Evolutionary conservation across 1,140 invertebrate species (phyloP).

Genomic region (Oscheius sp.): DNA sequence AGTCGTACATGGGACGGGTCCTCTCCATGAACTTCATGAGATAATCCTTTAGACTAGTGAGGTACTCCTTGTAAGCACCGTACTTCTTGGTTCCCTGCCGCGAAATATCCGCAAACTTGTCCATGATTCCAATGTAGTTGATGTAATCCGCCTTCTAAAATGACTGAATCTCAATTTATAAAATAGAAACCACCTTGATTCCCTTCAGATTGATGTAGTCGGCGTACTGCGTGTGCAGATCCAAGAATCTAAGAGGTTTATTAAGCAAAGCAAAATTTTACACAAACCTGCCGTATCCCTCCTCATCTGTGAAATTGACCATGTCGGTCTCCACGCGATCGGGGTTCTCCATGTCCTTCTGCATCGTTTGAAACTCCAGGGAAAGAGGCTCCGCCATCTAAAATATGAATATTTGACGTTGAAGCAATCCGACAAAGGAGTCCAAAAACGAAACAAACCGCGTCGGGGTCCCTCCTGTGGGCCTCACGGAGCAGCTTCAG

Average conservation of each 20-base stretch:
- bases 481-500: conserved; percentile 93
- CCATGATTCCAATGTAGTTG: conserved; percentile 86
- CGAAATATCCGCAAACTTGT: conserved; percentile 93
- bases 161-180: conserved; percentile 15
- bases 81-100: conserved; percentile 63
- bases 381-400: conserved; percentile 62
- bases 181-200: conserved; percentile 71
- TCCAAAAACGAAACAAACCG: conserved; percentile 62
- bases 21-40: conserved; percentile 78
- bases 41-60: conserved; percentile 81
- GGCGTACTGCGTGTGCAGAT: conserved; percentile 94
- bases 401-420: conserved; percentile 6
- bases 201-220: conserved; percentile 95
- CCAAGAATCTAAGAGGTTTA: conserved; percentile 72
- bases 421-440: neutral
- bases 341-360: conserved; percentile 55
- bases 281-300: conserved; percentile 86
- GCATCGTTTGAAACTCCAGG: conserved; percentile 53
- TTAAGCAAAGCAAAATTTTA: neutral
- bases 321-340: conserved; percentile 54
- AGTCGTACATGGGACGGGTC: conserved; percentile 85
- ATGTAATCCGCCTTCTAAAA: conserved; percentile 91
- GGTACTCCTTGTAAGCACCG: conserved; percentile 68
- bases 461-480: conserved; percentile 90
- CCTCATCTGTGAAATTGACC: conserved; percentile 98